Evolutionary conservation across 37 sponge, comb jelly and placozoan species (phyloP), one percentile per base, ranked within the genome.

Genomic region (Chondrosia reniformis): DNA sequence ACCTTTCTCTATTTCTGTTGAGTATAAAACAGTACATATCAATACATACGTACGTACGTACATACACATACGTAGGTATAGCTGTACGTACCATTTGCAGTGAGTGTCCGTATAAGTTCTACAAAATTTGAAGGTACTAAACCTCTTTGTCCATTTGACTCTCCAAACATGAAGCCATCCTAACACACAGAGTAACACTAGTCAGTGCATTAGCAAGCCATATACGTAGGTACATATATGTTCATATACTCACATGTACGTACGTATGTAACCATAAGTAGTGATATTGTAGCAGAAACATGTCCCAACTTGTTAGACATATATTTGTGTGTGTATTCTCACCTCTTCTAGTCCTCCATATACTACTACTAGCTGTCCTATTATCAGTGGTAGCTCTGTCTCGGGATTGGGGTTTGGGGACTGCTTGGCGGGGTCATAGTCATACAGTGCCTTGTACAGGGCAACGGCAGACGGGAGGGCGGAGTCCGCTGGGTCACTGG

Each of bases 301-400:
- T n/a, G n/a, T n/a, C n/a, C n/a, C n/a, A n/a, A n/a, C n/a, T n/a
- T n/a, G n/a, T n/a, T n/a, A n/a, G n/a, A n/a, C n/a, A n/a, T n/a
- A n/a, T n/a, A n/a, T n/a, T n/a, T n/a, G n/a, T n/a, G n/a, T n/a
- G n/a, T n/a, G n/a, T n/a, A n/a, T 8, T 24, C 45, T 45, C 34
- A 77, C 84, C 40, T 75, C 84, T 32, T 85, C 88, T 71, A 85
- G 75, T n/a, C 85, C 83, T 45, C 93, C 93, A 79, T 75, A 85
- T 36, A 92, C 76, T 55, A 84, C 80, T 45, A 92, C 42, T 41
- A 84, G 80, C 58, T 88, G 85, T 28, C 93, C 93, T 8, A 40
- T 31, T 46, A 33, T 19, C 17, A 87, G 78, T 24, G 76, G 12
- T 44, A 87, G 83, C 55, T 87, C 88, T 33, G 37, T 72, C 38